Evolutionary conservation across 2,113 vertebrate species (phyloP), one percentile per base, ranked within the genome.

Genomic region (Gavia stellata): DNA sequence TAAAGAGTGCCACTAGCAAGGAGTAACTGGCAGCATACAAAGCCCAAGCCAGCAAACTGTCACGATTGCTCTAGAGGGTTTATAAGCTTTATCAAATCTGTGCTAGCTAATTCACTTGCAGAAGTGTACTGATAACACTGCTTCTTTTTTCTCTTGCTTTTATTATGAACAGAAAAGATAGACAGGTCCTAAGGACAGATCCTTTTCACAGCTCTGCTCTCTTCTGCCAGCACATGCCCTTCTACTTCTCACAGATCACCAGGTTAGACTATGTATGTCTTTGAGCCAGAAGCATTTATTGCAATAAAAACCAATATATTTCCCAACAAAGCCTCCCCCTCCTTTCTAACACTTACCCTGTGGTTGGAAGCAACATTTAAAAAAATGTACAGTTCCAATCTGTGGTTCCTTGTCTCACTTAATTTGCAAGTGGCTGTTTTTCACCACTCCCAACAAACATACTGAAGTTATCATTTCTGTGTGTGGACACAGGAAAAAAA

Each of bases 1-100:
- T 98, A 98, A 98, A 98, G 98, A 97, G 95, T 97, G 97, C 97
- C 97, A 98, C 98, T 97, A 97, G 98, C 97, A 97, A 97, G 96
- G 97, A 98, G 97, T 98, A 98, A 99, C 98, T 99, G 99, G 98
- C 98, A 98, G 98, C 97, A 98, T 98, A 98, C 98, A 97, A 98
- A 98, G 98, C 97, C 97, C 97, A 81, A 96, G 95, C 90, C 94
- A 98, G 92, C 95, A 97, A 98, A 97, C 98, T 98, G 98, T 98
- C 98, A 98, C 91, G 29, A 95, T 97, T 95, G 96, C 97, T 98
- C 97, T 97, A 96, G 98, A 98, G 98, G 97, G 97, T 97, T 98
- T 98, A 97, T 97, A 98, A 98, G 97, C 97, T 98, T 98, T 99
- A 98, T 99, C 98, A 98, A 98, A 98, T 98, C 98, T 97, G 98